Conservation (phyloP, 92 coral and sea anemone species). For the Porites evermanni region DNA sequence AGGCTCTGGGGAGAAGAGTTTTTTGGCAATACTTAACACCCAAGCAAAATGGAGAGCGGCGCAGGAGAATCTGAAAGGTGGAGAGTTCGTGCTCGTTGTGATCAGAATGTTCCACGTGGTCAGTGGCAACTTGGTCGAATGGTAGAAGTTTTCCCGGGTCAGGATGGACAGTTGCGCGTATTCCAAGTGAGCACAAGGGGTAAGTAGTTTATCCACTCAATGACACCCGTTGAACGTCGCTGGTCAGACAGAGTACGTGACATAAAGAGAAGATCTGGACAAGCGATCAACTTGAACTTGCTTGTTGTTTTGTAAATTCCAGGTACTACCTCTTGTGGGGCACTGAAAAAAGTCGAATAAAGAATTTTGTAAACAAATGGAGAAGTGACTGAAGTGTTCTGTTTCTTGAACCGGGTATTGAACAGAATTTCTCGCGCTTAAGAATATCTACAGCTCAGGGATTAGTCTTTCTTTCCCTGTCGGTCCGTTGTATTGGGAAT, state of each 20-base stretch:
- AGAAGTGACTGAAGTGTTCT: no score
- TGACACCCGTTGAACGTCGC: background rate
- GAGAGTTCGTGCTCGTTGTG: constrained; percentile 33
- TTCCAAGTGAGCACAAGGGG: constrained; percentile 18
- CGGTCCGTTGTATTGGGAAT: no score
- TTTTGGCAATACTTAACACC: constrained; percentile 14
- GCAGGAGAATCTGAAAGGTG: constrained; percentile 3
- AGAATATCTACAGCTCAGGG: no score
- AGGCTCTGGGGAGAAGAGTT: constrained; percentile 12
- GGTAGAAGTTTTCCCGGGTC: constrained; percentile 29
- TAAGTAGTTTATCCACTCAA: constrained; percentile 22
- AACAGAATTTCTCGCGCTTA: no score
- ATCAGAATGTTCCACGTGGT: constrained; percentile 27
- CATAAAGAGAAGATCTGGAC: no score
- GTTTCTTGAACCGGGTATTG: no score
- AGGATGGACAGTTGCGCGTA: constrained; percentile 38
- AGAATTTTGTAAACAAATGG: no score
- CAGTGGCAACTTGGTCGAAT: constrained; percentile 36
- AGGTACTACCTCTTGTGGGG: no score
- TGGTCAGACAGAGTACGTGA: background rate
- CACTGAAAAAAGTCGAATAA: no score
- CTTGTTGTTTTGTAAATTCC: no score
- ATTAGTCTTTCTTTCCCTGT: no score
- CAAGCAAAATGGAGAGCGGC: constrained; percentile 33
- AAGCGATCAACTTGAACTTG: no score